These are phyloP conservation scores for Pristionchus arcanus DNA, from an alignment of 2,888 invertebrate genomes.

Conservation along the genomic window DNA sequence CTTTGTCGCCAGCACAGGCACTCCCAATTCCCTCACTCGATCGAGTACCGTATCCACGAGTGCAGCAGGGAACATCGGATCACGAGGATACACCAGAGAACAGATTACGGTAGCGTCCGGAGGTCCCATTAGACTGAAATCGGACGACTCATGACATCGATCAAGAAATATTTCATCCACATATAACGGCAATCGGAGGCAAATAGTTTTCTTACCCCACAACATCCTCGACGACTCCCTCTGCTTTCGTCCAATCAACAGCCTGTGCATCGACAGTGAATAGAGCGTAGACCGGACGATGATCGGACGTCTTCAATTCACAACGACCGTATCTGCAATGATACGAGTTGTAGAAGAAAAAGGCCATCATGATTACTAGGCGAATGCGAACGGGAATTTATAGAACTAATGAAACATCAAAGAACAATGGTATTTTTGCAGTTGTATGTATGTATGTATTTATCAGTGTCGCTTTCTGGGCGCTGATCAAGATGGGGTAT, in stretches of 20 bases:
- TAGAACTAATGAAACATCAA: not conserved
- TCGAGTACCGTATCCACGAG: constrained; percentile 69
- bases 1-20: constrained; percentile 74
- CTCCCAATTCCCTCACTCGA: constrained; percentile 73
- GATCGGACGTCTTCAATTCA: constrained; percentile 85
- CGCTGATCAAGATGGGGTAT: too few relatives aligned
- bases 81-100: constrained; percentile 73
- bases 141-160: not conserved
- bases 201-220: constrained; percentile 71
- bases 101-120: constrained; percentile 95
- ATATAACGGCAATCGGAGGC: too few relatives aligned
- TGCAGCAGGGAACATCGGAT: constrained; percentile 67
- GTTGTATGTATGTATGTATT: too few relatives aligned
- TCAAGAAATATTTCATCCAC: not conserved
- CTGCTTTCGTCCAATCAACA: constrained; percentile 88
- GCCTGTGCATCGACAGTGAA: constrained; percentile 91
- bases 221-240: constrained; percentile 87
- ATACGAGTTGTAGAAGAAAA: not conserved
- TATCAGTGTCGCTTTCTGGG: too few relatives aligned
- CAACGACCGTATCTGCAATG: constrained; percentile 89
- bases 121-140: constrained; percentile 86
- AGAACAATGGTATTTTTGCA: not conserved
- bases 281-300: constrained; percentile 91
- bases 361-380: too few relatives aligned
- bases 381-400: not conserved